phyloP scores from a whole-genome alignment of 2,113 vertebrate genomes.

The Anseranas semipalmata region DNA sequence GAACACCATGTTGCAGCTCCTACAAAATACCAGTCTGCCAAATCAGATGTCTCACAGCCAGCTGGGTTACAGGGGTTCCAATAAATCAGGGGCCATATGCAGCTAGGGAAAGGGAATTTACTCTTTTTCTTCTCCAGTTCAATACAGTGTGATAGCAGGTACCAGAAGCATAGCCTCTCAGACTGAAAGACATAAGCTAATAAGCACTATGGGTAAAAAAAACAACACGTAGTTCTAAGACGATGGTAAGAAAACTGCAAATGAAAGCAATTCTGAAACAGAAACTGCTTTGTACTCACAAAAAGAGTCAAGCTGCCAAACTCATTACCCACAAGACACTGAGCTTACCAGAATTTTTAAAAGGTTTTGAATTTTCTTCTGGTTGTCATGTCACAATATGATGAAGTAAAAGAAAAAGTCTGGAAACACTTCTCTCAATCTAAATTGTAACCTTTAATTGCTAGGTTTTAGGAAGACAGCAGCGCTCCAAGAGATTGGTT shows the following conservation, averaged over 20 bases:
- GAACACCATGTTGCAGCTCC: neutral
- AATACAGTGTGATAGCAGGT: neutral
- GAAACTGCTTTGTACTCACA: neutral
- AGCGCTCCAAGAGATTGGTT: neutral
- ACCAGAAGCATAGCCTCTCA: neutral
- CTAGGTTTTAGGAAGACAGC: neutral
- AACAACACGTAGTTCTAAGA: neutral
- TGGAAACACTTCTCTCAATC: neutral
- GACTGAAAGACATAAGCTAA: neutral
- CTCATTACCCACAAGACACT: neutral
- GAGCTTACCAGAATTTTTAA: neutral
- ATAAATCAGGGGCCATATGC: rapidly evolving
- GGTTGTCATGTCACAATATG: neutral
- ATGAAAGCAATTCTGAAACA: neutral
- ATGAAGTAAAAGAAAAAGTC: neutral
- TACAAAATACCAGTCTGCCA: neutral
- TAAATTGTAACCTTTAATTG: neutral
- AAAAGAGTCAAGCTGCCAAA: neutral
- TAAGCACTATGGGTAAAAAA: neutral
- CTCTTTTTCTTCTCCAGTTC: neutral
- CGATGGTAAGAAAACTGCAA: neutral
- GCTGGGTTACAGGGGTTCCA: neutral
- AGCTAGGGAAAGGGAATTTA: neutral
- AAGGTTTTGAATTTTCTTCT: neutral
- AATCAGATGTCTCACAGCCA: neutral